These are phyloP conservation scores for Synanthedon myopaeformis DNA, from an alignment of 2,888 invertebrate species.

Conservation along the genomic window DNA sequence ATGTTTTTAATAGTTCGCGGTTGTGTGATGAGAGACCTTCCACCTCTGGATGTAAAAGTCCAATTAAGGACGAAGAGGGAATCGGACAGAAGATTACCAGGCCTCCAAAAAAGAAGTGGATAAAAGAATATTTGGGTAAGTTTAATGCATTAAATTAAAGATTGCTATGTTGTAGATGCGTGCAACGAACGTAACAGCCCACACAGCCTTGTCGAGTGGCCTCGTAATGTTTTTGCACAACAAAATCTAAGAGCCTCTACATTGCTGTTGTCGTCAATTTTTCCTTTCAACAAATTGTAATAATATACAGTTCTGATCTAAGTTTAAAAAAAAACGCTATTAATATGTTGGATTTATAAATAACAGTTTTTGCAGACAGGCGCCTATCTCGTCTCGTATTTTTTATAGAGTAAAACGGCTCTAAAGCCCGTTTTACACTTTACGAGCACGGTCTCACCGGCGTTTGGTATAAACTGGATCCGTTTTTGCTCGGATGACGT, in stretches of 20 bases:
- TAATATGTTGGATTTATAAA: neutral
- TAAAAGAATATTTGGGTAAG: conserved; percentile 75
- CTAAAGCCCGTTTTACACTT: neutral
- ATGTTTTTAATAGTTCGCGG: conserved; percentile 26
- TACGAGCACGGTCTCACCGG: no score
- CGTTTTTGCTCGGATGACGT: no score
- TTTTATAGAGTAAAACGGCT: neutral
- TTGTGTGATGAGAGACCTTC: conserved; percentile 27
- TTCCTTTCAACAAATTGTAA: neutral
- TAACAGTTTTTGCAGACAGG: neutral
- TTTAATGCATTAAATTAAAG: conserved; percentile 7
- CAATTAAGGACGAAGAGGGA: conserved; percentile 29
- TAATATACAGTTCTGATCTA: neutral
- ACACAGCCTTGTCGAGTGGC: conserved; percentile 19
- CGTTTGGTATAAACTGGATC: no score
- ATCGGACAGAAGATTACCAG: conserved; percentile 31
- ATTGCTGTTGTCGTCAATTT: neutral
- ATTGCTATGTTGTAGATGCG: conserved; percentile 7
- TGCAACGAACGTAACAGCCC: conserved; percentile 19
- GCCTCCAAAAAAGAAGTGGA: conserved; percentile 82
- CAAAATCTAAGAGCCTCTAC: conserved; percentile 21
- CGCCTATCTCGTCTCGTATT: neutral
- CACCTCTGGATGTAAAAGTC: conserved; percentile 26
- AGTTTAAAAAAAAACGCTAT: neutral
- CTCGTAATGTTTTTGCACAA: conserved; percentile 39